A percentile compares a stretch with the other conserved stretches of the same genome.
Evolutionary conservation across 2,797 vertebrate species (phyloP).

Genomic region (Falco concolor): DNA sequence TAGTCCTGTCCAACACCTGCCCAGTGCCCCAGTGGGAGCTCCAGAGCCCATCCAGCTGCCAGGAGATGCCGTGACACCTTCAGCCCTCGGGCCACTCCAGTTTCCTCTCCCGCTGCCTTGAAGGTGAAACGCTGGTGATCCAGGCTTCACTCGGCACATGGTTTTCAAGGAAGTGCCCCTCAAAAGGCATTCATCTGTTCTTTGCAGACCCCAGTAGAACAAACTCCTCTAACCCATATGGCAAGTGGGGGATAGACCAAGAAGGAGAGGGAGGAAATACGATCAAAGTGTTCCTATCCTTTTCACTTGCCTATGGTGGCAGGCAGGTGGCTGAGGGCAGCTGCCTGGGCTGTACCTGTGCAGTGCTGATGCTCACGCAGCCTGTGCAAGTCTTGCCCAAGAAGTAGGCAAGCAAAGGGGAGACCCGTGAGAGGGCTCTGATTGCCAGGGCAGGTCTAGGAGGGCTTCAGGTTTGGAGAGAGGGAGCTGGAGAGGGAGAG

Average conservation of each 20-base stretch:
- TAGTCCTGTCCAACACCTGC: neutral
- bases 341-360: rapidly evolving
- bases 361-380: neutral
- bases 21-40: neutral
- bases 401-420: neutral
- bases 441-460: neutral
- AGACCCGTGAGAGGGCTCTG: neutral
- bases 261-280: neutral
- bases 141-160: neutral
- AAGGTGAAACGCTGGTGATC: neutral
- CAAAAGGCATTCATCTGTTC: neutral
- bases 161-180: neutral
- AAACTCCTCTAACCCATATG: neutral
- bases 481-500: neutral
- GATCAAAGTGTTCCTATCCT: neutral
- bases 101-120: neutral
- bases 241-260: rapidly evolving
- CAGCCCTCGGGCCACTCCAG: neutral
- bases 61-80: neutral
- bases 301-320: neutral
- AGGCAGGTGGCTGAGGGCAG: neutral
- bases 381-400: neutral
- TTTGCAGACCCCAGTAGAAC: neutral
- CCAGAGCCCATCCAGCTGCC: neutral
- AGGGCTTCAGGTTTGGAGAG: neutral